These are phyloP conservation scores for Hemitrygon akajei DNA, from an alignment of 2,797 vertebrate species.

Conservation along the genomic window DNA sequence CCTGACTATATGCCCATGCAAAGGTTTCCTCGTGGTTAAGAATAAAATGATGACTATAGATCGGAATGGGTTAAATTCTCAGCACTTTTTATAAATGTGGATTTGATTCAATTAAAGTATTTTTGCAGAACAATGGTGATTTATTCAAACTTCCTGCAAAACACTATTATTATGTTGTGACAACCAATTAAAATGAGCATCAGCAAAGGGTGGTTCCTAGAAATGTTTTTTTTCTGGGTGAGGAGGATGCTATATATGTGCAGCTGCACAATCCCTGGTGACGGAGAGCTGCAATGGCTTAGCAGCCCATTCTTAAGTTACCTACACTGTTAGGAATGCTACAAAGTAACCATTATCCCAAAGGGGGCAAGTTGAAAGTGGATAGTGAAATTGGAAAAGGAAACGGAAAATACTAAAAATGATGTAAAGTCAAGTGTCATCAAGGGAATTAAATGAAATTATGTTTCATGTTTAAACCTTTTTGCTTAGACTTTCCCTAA, in stretches of 20 bases:
- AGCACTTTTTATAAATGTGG: background rate
- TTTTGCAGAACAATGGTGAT: background rate
- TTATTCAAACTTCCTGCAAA: background rate
- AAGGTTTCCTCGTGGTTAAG: background rate
- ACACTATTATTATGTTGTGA: background rate
- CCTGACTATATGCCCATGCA: background rate
- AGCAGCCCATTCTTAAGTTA: background rate
- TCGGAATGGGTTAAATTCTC: background rate
- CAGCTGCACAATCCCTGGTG: background rate
- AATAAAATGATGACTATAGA: background rate
- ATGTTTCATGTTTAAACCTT: background rate
- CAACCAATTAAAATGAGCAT: background rate
- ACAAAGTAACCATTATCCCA: background rate
- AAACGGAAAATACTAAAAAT: background rate
- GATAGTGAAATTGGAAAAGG: background rate
- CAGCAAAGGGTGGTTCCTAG: background rate
- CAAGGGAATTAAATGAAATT: background rate
- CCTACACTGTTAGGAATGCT: too few relatives aligned
- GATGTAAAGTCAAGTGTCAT: background rate
- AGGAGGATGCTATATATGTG: background rate
- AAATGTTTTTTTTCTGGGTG: background rate
- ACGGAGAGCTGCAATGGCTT: background rate
- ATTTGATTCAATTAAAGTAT: background rate
- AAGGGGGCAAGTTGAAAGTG: background rate
- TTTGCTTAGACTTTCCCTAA: background rate